Evolutionary conservation across 2,797 vertebrate species (phyloP).

Genomic region (Peromyscus melanophrys): DNA sequence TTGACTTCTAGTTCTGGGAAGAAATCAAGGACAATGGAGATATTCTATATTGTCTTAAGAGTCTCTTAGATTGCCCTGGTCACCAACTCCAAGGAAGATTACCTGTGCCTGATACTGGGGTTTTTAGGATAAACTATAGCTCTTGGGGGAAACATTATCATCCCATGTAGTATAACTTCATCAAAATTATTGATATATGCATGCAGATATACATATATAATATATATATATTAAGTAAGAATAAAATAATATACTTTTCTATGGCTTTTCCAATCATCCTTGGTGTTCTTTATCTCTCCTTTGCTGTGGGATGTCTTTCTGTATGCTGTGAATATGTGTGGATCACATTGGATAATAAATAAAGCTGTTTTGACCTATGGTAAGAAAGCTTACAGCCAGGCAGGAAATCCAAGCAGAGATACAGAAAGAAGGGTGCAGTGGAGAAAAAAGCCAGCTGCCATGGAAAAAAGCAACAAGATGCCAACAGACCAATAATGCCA

Average conservation of each 20-base stretch:
- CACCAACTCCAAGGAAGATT: background rate
- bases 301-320: too few species aligned
- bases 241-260: background rate
- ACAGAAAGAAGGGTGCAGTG: too few species aligned
- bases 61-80: background rate
- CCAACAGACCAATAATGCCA: too few species aligned
- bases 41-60: background rate
- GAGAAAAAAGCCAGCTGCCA: too few species aligned
- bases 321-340: too few species aligned
- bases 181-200: background rate
- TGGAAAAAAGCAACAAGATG: too few species aligned
- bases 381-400: too few species aligned
- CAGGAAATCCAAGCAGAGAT: too few species aligned
- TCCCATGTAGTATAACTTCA: background rate
- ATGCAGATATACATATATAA: too few species aligned
- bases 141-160: background rate
- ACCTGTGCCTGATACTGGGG: background rate
- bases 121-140: background rate
- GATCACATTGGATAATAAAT: too few species aligned
- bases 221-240: background rate
- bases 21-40: background rate
- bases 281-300: background rate
- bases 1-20: background rate
- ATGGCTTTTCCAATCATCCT: background rate
- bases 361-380: too few species aligned